Percentiles rank a stretch among this genome's conserved stretches.
phyloP scores from a whole-genome alignment of 2,113 vertebrate species.

The Alexandromys fortis region DNA sequence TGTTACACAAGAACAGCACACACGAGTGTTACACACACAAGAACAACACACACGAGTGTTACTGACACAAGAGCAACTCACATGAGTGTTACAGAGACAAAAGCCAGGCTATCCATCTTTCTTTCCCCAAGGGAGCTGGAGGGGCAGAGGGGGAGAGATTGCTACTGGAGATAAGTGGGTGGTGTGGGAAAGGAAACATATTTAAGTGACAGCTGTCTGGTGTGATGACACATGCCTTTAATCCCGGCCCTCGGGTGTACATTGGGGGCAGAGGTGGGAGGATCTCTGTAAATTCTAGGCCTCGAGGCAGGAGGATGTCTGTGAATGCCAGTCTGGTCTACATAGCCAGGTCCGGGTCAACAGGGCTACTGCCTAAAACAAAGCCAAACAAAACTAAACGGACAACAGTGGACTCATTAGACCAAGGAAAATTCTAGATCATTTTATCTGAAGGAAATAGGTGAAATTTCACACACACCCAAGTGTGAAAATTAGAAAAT shows the following conservation, averaged over 20 bases:
- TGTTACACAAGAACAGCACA: too few species aligned
- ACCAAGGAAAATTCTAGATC: constrained; percentile 38
- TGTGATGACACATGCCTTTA: too few species aligned
- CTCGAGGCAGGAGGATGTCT: neutral
- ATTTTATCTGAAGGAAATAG: neutral
- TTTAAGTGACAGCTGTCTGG: neutral
- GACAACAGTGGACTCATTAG: neutral
- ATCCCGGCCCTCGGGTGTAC: neutral
- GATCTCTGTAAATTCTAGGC: neutral
- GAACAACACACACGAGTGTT: too few species aligned
- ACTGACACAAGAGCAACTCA: too few species aligned
- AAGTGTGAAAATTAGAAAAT: neutral
- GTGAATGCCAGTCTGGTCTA: neutral
- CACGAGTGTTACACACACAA: too few species aligned
- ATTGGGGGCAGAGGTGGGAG: neutral
- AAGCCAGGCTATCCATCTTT: neutral
- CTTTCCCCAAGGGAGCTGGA: neutral
- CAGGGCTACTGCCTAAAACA: neutral
- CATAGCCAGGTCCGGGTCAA: neutral
- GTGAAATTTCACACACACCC: neutral
- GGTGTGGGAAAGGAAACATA: neutral
- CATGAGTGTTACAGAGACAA: neutral
- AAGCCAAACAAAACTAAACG: neutral
- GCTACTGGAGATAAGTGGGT: neutral
- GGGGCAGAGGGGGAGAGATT: neutral